These are phyloP conservation scores for Cephalotes varians DNA, from an alignment of 2,888 invertebrate species.

Conservation along the genomic window DNA sequence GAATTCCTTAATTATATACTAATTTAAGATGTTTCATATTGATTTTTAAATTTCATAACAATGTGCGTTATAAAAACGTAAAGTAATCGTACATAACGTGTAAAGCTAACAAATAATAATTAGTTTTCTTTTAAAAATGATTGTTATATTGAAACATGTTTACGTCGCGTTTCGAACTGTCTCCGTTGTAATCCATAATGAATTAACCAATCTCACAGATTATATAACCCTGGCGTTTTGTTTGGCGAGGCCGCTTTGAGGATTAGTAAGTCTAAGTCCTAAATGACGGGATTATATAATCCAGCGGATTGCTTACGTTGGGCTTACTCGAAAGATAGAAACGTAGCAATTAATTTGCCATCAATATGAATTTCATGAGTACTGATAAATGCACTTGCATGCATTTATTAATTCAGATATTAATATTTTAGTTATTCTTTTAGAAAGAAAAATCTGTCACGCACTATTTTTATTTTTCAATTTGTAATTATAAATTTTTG, in stretches of 20 bases:
- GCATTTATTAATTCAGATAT: neutral
- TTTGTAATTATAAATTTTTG: neutral
- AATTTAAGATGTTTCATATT: neutral
- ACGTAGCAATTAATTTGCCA: constrained; percentile 69
- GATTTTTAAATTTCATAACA: neutral
- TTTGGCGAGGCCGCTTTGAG: constrained; percentile 70
- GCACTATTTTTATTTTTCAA: neutral
- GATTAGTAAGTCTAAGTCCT: constrained; percentile 73
- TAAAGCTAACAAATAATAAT: neutral
- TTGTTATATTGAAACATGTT: neutral
- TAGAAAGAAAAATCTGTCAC: neutral
- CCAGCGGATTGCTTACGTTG: constrained; percentile 69
- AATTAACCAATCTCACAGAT: constrained; percentile 73
- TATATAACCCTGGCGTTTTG: constrained; percentile 72
- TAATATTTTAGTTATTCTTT: neutral
- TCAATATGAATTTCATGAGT: constrained; percentile 38
- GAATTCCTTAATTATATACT: neutral
- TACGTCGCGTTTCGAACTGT: constrained; percentile 41
- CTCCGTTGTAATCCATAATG: constrained; percentile 59
- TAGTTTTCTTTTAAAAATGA: neutral
- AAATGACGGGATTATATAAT: constrained; percentile 75
- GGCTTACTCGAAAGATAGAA: constrained; percentile 69
- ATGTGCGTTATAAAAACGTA: neutral
- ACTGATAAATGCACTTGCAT: neutral
- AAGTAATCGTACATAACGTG: neutral